A percentile compares a stretch with the other conserved stretches of the same genome.
Conservation (phyloP, 2,113 vertebrate genomes). For the Castor canadensis region DNA sequence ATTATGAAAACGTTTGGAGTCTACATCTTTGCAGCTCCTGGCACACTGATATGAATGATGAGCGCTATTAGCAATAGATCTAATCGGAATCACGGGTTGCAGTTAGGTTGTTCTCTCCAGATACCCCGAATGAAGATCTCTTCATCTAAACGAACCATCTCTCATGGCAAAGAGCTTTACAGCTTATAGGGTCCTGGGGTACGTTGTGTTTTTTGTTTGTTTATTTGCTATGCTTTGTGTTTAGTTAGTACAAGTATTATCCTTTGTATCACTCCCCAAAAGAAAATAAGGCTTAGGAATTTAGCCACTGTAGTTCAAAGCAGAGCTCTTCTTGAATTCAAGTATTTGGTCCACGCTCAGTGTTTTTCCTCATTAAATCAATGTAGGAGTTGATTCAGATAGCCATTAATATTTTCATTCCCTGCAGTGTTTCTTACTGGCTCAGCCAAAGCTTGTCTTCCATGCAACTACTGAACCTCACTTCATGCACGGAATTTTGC, state of each 20-base stretch:
- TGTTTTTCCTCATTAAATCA: not conserved
- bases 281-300: not conserved
- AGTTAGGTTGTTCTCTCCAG: not conserved
- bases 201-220: not conserved
- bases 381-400: not conserved
- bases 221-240: not conserved
- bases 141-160: not conserved
- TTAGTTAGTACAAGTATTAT: not conserved
- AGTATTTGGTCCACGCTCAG: accelerated
- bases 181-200: not conserved
- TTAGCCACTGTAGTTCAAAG: not conserved
- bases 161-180: not conserved
- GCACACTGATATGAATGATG: constrained; percentile 58
- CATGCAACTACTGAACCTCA: accelerated
- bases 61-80: not conserved
- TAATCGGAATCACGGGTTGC: not conserved
- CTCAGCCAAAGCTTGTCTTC: not conserved
- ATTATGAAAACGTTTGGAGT: constrained; percentile 40
- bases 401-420: accelerated
- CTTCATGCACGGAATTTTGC: accelerated
- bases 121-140: not conserved
- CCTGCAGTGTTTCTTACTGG: not conserved
- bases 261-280: not conserved
- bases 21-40: not conserved
- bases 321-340: not conserved